Percentiles rank a stretch among this genome's conserved stretches.
Conservation (phyloP, 2,113 vertebrate species). For the Eclectus roratus region DNA sequence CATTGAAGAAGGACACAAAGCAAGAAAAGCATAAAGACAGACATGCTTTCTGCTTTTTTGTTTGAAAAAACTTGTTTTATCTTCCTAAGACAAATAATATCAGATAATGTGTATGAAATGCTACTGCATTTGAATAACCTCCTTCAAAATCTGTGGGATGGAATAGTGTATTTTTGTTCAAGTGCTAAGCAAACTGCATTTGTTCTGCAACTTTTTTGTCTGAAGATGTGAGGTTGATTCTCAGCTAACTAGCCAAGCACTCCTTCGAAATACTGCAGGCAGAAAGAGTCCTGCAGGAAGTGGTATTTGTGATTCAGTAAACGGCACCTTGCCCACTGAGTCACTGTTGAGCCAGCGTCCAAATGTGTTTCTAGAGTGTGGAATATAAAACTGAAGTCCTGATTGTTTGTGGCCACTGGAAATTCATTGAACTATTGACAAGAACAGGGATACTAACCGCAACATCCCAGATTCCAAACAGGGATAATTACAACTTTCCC, state of each 20-base stretch:
- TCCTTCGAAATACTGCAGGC: not conserved
- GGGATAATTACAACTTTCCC: not conserved
- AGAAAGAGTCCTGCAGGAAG: constrained; percentile 33
- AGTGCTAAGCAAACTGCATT: not conserved
- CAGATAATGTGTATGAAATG: rapidly evolving
- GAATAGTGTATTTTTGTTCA: not conserved
- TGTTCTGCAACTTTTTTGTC: not conserved
- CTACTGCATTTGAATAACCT: not conserved
- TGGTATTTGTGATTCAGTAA: constrained; percentile 46
- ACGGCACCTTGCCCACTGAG: constrained; percentile 56
- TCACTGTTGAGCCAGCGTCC: constrained; percentile 44
- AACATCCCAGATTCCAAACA: constrained; percentile 27
- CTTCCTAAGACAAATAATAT: not conserved
- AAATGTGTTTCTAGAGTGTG: not conserved
- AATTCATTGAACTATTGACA: constrained; percentile 25
- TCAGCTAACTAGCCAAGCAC: not conserved
- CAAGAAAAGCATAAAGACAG: not conserved
- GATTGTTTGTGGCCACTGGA: not conserved
- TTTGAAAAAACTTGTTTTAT: not conserved
- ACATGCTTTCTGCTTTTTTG: not conserved
- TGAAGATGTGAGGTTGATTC: not conserved
- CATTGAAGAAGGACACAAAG: not conserved
- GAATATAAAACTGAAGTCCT: constrained; percentile 19
- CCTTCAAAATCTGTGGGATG: not conserved
- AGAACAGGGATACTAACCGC: not conserved